Evolutionary conservation across 2,797 vertebrate species (phyloP).

Genomic region (Danio aesculapii): DNA sequence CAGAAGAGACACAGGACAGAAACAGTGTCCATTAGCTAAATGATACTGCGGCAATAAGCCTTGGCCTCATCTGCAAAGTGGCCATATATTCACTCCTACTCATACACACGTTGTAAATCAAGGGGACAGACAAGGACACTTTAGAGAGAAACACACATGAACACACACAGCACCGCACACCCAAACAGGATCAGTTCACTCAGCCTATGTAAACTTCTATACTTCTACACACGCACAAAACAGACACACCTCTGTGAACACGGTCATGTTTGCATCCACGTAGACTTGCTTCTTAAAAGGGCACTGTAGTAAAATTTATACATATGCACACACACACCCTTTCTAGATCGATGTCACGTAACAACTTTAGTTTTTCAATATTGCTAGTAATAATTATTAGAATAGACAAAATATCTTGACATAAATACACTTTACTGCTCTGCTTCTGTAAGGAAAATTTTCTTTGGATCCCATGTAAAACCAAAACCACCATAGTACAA

Average conservation of each 20-base stretch:
- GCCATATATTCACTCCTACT: slow-evolving; percentile 35
- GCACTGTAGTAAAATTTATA: neutral
- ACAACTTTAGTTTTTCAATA: neutral
- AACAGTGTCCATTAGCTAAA: slow-evolving; percentile 44
- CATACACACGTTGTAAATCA: slow-evolving; percentile 29
- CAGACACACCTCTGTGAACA: slow-evolving; percentile 32
- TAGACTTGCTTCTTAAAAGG: neutral
- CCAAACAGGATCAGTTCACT: slow-evolving; percentile 11
- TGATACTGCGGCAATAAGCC: slow-evolving; percentile 28
- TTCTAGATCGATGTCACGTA: neutral
- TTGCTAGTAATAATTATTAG: neutral
- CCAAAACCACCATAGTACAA: no score
- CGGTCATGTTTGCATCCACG: slow-evolving; percentile 23
- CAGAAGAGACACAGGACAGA: slow-evolving; percentile 7
- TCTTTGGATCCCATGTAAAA: neutral
- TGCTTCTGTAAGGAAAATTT: no score
- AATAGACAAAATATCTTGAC: neutral
- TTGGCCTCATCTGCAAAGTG: slow-evolving; percentile 49
- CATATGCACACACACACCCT: neutral
- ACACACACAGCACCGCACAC: slow-evolving; percentile 8
- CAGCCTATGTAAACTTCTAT: neutral
- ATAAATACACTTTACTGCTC: neutral
- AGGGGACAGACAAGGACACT: slow-evolving; percentile 33
- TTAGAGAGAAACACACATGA: slow-evolving; percentile 1
- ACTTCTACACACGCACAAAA: neutral